These are phyloP conservation scores for Xestia rhomboidea DNA, from an alignment of 2,888 invertebrate genomes.

Conservation along the genomic window DNA sequence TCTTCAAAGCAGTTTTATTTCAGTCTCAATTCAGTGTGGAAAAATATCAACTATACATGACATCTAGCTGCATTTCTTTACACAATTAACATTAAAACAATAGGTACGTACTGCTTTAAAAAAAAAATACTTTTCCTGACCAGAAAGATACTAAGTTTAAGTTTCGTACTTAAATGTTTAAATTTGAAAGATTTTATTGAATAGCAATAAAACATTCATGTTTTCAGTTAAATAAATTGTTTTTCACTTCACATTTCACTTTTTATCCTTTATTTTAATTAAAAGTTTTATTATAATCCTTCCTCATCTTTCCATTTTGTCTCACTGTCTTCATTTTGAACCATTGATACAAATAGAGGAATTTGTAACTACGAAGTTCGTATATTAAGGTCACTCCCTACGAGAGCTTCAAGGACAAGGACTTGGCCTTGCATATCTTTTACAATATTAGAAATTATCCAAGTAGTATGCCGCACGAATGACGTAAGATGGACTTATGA, in stretches of 20 bases:
- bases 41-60: background rate
- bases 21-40: background rate
- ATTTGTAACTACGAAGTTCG: slow-evolving; percentile 5
- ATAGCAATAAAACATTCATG: background rate
- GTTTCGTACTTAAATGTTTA: background rate
- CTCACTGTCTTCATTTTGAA: background rate
- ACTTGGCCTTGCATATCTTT: slow-evolving; percentile 7
- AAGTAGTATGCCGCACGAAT: background rate
- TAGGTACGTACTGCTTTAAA: background rate
- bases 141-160: background rate
- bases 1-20: background rate
- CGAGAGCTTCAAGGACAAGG: background rate
- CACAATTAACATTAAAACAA: background rate
- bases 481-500: too few species aligned
- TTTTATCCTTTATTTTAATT: background rate
- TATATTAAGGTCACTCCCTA: slow-evolving; percentile 9
- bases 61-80: background rate
- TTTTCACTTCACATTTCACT: too few species aligned
- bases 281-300: background rate
- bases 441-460: background rate
- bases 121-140: background rate
- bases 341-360: slow-evolving; percentile 1
- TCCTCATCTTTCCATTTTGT: background rate
- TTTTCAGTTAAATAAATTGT: background rate
- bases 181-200: too few species aligned